Evolutionary conservation across 1,140 invertebrate species (phyloP), one percentile per base, ranked within the genome.

Genomic region (Phymorhynchus buccinoides): DNA sequence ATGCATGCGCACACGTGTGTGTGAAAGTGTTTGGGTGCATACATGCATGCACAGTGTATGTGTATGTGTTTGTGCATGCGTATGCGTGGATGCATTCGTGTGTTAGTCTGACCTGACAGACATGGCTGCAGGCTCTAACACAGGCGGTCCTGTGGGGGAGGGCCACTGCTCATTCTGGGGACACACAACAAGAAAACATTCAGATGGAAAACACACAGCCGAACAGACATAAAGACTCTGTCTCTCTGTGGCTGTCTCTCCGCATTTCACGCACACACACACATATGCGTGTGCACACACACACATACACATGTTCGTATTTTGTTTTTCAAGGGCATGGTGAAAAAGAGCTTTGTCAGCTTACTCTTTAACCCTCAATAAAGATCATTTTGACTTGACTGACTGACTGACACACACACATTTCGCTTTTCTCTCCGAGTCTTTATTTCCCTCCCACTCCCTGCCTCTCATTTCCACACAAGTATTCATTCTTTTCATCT

Each of bases 91-190:
- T 71, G 30, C 35, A 12, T 71, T 0, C 27, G 30, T 35, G 7
- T 2, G 0, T 71, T 71, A 16, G 6, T 14, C 73, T 41, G 2
- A 75, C 73, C 73, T 75, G 37, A 75, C 35, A 37, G 73, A 6
- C 37, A 75, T 16, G 3, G 14, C 73, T 41, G 73, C 73, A 7
- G 39, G 37, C 30, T 41, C 37, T 27, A 37, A 37, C 14, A 75
- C 37, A 18, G 73, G 73, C 27, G 73, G 73, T 41, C 73, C 37
- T 39, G 37, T 75, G 6, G 73, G 14, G 3, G 16, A 7, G 6
- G 73, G 73, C 73, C 73, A 75, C 0, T 75, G 37, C 30, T 75
- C 73, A 75, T 41, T 39, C 73, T 75, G 73, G 32, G 35, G 30
- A 71, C 68, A 71, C 22, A 30, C 30, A 9, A 52, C 9, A 52